These are phyloP conservation scores for Stegodyphus mimosarum DNA, from an alignment of 1,140 invertebrate species.

Conservation along the genomic window DNA sequence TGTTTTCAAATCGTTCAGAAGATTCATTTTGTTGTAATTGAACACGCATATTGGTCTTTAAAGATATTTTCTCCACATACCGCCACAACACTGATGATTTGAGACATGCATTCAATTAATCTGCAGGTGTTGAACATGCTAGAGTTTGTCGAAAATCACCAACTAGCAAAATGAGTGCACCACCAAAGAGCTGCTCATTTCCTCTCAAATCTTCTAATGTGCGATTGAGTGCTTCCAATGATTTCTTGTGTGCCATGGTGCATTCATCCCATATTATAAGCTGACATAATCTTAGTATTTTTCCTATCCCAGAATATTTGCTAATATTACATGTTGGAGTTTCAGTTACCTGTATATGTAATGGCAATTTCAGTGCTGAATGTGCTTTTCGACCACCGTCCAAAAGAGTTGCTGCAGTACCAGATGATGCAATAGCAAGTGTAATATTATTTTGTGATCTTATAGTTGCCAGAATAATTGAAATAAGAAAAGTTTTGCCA, in stretches of 20 bases:
- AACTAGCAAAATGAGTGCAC: slow-evolving; percentile 66
- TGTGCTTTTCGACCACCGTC: slow-evolving; percentile 57
- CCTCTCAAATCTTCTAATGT: slow-evolving; percentile 12
- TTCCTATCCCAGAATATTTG: slow-evolving; percentile 27
- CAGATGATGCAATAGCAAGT: slow-evolving; percentile 62
- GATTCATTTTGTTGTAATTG: no score
- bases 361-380: slow-evolving; percentile 62
- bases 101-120: no score
- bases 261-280: slow-evolving; percentile 65
- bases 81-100: no score
- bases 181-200: no score
- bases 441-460: slow-evolving; percentile 59
- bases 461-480: slow-evolving; percentile 59
- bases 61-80: no score
- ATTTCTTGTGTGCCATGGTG: slow-evolving; percentile 61
- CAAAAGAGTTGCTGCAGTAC: slow-evolving; percentile 65
- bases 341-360: slow-evolving; percentile 11
- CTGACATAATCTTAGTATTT: slow-evolving; percentile 51
- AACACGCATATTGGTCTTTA: no score
- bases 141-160: slow-evolving; percentile 70
- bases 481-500: slow-evolving; percentile 45
- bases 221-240: slow-evolving; percentile 67
- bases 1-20: no score
- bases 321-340: slow-evolving; percentile 34
- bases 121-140: no score